Conservation (phyloP, 2,797 vertebrate species). For the Botia almorhae region DNA sequence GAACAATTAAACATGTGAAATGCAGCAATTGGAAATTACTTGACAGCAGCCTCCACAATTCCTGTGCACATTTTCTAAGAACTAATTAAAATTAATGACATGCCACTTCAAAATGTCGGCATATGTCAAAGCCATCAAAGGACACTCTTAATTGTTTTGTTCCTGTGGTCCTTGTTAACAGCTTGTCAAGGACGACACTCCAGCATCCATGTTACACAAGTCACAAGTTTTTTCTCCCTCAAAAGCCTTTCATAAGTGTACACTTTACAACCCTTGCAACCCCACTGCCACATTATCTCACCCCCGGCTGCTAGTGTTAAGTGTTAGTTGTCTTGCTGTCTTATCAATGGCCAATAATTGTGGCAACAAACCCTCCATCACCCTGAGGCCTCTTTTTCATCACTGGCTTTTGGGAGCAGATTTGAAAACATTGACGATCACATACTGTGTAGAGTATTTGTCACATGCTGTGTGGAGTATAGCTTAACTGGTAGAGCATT, state of each 20-base stretch:
- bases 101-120: conserved; percentile 75
- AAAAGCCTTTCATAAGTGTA: too few species aligned
- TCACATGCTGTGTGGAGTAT: not conserved
- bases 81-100: conserved; percentile 83
- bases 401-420: conserved; percentile 70
- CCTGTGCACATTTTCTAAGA: conserved; percentile 71
- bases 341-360: conserved; percentile 76
- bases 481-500: too few species aligned
- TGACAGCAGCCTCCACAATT: conserved; percentile 73
- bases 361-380: conserved; percentile 71
- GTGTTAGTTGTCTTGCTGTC: conserved; percentile 67
- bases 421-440: conserved; percentile 73
- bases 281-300: conserved; percentile 29
- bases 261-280: conserved; percentile 37
- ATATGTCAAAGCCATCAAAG: conserved; percentile 77
- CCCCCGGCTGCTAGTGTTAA: conserved; percentile 50
- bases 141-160: conserved; percentile 82
- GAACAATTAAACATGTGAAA: conserved; percentile 78
- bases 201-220: conserved; percentile 64
- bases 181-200: conserved; percentile 71
- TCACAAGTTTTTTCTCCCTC: conserved; percentile 25
- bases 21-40: conserved; percentile 71
- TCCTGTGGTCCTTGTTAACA: conserved; percentile 73
- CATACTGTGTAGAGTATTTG: conserved; percentile 56
- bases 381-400: conserved; percentile 71